These are phyloP conservation scores for Nephrocerus scutellatus DNA, from an alignment of 2,888 invertebrate genomes.

Conservation along the genomic window DNA sequence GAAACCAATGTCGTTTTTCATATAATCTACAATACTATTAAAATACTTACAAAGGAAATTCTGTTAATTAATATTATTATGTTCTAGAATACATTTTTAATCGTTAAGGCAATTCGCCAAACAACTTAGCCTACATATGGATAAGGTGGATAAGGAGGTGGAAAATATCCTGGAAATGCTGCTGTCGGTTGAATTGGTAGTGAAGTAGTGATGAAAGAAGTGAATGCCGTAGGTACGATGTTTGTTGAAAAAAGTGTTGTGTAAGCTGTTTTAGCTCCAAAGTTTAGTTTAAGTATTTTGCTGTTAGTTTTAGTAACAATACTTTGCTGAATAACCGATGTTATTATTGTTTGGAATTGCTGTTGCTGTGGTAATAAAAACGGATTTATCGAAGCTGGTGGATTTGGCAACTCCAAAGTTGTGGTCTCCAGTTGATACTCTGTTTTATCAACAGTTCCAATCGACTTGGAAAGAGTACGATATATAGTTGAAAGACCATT, in stretches of 20 bases:
- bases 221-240: conserved; percentile 73
- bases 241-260: conserved; percentile 79
- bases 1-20: too few species aligned
- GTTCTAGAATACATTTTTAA: too few species aligned
- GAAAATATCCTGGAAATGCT: conserved; percentile 69
- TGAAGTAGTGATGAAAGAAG: conserved; percentile 77
- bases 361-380: conserved; percentile 56
- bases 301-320: conserved; percentile 72
- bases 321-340: conserved; percentile 73
- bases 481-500: conserved; percentile 68
- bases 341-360: conserved; percentile 70
- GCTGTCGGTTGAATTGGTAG: conserved; percentile 64
- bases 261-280: conserved; percentile 84
- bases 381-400: conserved; percentile 36
- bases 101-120: too few species aligned
- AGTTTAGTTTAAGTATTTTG: conserved; percentile 75
- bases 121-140: conserved; percentile 66
- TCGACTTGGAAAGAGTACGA: conserved; percentile 70
- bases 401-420: conserved; percentile 55
- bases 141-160: conserved; percentile 66
- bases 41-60: too few species aligned
- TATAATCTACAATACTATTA: too few species aligned
- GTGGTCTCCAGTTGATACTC: conserved; percentile 72
- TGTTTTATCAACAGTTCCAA: conserved; percentile 72
- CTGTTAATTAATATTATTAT: too few species aligned